Conservation (phyloP, 2,797 vertebrate genomes). For the Tinamus major region DNA sequence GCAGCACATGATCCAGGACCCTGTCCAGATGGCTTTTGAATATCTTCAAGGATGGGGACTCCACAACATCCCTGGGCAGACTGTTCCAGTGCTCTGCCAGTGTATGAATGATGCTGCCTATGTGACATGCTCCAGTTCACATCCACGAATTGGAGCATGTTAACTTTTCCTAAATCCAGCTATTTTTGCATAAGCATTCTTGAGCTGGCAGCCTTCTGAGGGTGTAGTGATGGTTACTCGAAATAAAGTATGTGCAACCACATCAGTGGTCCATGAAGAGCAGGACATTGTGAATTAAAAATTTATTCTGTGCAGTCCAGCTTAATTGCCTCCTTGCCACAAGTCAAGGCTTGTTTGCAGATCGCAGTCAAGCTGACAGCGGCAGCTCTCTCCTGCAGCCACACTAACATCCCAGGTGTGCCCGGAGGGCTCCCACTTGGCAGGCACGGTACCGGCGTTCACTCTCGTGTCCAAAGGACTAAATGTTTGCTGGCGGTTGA, state of each 20-base stretch:
- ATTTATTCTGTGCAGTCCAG: neutral
- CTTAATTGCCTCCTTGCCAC: neutral
- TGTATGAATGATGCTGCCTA: neutral
- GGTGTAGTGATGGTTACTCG: neutral
- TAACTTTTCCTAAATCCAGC: neutral
- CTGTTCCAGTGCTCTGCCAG: neutral
- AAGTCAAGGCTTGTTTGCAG: neutral
- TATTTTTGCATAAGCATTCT: neutral
- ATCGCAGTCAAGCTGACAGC: neutral
- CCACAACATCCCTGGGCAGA: neutral
- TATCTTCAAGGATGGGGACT: neutral
- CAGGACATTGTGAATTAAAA: neutral
- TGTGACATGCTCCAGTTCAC: neutral
- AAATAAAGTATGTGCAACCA: neutral
- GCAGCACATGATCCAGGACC: neutral
- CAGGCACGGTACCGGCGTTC: neutral
- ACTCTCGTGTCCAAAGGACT: slow-evolving; percentile 10
- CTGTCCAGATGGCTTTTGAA: neutral
- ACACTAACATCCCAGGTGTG: neutral
- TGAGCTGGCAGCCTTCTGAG: neutral
- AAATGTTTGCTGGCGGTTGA: neutral
- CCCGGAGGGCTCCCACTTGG: neutral
- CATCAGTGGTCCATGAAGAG: neutral
- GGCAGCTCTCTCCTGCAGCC: neutral
- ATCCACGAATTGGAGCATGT: neutral